Evolutionary conservation across 2,888 invertebrate species (phyloP), one percentile per base, ranked within the genome.

Genomic region (Dioctria linearis): DNA sequence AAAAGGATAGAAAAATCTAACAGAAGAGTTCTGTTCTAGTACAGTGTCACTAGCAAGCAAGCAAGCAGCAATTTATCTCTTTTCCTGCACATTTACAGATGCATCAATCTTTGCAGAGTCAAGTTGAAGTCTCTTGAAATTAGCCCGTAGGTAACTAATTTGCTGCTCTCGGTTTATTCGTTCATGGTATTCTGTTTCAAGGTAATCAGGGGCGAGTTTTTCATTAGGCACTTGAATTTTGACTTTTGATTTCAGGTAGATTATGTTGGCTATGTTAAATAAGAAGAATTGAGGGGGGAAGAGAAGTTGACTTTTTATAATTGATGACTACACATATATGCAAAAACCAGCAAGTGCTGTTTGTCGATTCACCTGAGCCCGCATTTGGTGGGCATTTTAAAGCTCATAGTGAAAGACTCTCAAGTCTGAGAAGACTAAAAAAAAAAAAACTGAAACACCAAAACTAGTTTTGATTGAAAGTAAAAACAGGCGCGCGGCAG

Each of bases 201-300:
- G 61, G 61, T 61, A 61, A 61, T 61, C 61, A 25, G 39, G 61
- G 37, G 61, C 61, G 37, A 37, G 61, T 61, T 61, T 61, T 61
- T 61, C 61, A 39, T 4, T 11, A 5, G 8, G 61, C 39, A 39
- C 61, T n/a, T 61, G 4, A 61, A 61, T 25, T 61, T 61, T 61
- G 11, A 25, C 11, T 39, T 5, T 4, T 57, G 11, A 8, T 37
- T 61, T 61, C 25, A 61, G 6, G 51, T 51, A 11, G 6, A 6
- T 51, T 51, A 51, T 51, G 51, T 9, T 51, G 51, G 11, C 51
- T 51, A 11, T 51, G 51, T 11, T 9, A 51, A 51, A 51, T 9
- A 51, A 51, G 6, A 51, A 51, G 51, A 51, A 51, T 11, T 1
- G 1, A 54, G 54, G 54, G 6, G 54, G 11, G 11, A n/a, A 3